These are phyloP conservation scores for Aptenodytes forsteri DNA, from an alignment of 2,113 vertebrate species.

Conservation along the genomic window DNA sequence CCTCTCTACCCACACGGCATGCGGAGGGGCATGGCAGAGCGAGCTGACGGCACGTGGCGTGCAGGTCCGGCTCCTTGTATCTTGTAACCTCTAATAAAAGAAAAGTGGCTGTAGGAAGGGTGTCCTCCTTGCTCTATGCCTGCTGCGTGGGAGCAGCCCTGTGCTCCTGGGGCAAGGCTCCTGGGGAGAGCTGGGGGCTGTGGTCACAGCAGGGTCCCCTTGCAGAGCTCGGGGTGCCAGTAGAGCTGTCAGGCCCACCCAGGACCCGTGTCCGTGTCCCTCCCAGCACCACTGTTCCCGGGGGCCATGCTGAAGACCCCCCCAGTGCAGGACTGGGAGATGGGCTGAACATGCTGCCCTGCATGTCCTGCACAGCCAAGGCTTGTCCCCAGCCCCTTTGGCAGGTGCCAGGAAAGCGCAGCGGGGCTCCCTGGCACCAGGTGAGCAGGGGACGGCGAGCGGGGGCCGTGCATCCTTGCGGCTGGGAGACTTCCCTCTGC, in stretches of 20 bases:
- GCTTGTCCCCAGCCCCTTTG: not conserved
- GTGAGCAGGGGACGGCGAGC: fast-evolving
- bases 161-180: not conserved
- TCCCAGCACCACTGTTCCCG: not conserved
- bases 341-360: not conserved
- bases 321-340: not conserved
- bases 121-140: not conserved
- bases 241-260: not conserved
- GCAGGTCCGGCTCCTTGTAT: not conserved
- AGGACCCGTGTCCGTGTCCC: not conserved
- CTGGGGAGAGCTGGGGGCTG: not conserved
- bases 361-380: not conserved
- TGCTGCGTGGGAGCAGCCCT: not conserved
- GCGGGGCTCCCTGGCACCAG: not conserved
- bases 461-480: fast-evolving
- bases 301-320: fast-evolving
- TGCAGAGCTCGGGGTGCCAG: not conserved
- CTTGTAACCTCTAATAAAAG: slow-evolving; percentile 26
- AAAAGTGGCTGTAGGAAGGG: not conserved
- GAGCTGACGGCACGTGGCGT: fast-evolving
- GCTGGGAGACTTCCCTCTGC: not conserved
- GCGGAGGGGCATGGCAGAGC: fast-evolving
- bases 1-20: not conserved
- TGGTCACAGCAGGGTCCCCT: not conserved
- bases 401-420: not conserved